phyloP scores from a whole-genome alignment of 1,140 invertebrate species.

The Myzus persicae region DNA sequence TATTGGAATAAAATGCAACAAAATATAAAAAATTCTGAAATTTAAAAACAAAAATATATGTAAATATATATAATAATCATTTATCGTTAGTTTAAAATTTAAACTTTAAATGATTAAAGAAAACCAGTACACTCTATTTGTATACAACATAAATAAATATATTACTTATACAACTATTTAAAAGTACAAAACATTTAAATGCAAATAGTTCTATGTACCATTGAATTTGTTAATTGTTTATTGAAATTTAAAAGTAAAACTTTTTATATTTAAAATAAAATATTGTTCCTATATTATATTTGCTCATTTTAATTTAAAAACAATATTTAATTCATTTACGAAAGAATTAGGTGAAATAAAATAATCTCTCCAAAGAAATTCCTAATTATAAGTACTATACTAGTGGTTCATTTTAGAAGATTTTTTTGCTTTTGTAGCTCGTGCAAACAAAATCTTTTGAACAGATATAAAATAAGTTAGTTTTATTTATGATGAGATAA shows the following conservation, averaged over 20 bases:
- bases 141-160: too few species aligned
- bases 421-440: conserved; percentile 2
- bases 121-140: too few species aligned
- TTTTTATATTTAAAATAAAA: not conserved
- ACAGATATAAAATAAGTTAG: not conserved
- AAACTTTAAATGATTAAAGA: too few species aligned
- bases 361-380: not conserved
- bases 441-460: not conserved
- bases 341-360: not conserved
- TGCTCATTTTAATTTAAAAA: not conserved
- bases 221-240: not conserved
- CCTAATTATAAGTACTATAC: not conserved
- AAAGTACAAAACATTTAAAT: not conserved
- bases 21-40: too few species aligned
- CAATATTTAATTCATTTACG: not conserved
- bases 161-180: not conserved
- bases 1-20: too few species aligned
- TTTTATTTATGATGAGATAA: conserved; percentile 40
- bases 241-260: not conserved
- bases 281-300: not conserved
- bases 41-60: too few species aligned
- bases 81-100: too few species aligned
- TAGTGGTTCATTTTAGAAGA: not conserved
- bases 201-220: not conserved
- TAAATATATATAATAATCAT: too few species aligned